Evolutionary conservation across 2,797 vertebrate species (phyloP).

Genomic region (Eospalax fontanierii): DNA sequence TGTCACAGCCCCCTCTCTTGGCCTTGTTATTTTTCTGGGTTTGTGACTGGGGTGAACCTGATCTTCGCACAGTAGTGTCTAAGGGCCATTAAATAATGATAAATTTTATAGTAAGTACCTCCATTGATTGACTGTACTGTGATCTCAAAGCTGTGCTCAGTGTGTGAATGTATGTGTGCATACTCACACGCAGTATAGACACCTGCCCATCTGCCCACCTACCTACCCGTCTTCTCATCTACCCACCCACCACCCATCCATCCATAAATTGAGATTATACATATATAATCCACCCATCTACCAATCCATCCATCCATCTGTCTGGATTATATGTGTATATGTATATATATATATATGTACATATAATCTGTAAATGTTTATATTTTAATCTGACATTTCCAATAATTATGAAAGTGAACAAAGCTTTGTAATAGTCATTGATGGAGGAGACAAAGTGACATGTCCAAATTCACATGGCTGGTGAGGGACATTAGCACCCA

Average conservation of each 20-base stretch:
- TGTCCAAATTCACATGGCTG: too few species aligned
- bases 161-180: background rate
- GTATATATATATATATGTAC: too few species aligned
- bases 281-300: too few species aligned
- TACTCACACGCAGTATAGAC: background rate
- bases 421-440: too few species aligned
- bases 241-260: background rate
- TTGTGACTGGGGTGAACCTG: constrained; percentile 41
- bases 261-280: background rate
- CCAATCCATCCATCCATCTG: background rate
- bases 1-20: background rate
- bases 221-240: background rate
- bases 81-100: constrained; percentile 8
- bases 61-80: background rate
- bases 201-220: background rate
- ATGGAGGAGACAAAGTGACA: too few species aligned
- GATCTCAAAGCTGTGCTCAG: background rate
- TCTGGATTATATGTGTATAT: too few species aligned
- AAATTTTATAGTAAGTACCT: background rate
- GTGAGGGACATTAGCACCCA: too few species aligned
- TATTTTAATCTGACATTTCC: too few species aligned
- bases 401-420: too few species aligned
- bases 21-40: background rate
- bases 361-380: too few species aligned
- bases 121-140: background rate